These are phyloP conservation scores for Drosophila equinoxialis DNA, from an alignment of 1,140 invertebrate genomes.

Conservation along the genomic window DNA sequence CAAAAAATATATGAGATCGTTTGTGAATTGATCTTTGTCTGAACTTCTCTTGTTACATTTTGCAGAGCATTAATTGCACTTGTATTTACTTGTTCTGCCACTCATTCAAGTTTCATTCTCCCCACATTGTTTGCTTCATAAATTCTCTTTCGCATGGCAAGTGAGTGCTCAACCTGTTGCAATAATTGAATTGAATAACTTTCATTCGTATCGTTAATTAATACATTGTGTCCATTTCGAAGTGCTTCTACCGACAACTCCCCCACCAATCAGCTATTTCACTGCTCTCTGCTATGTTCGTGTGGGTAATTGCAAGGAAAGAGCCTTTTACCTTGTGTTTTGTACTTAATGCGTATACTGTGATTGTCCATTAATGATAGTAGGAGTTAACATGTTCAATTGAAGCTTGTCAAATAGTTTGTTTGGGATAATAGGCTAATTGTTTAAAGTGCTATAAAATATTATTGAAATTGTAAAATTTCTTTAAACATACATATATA, in stretches of 20 bases:
- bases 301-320: constrained; percentile 6
- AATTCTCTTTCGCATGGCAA: background rate
- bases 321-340: constrained; percentile 2
- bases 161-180: constrained; percentile 26
- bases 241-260: background rate
- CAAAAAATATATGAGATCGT: no score
- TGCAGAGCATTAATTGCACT: background rate
- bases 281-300: constrained; percentile 32
- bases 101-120: background rate
- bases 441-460: background rate
- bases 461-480: no score
- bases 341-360: constrained; percentile 45
- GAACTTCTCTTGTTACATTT: no score
- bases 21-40: no score
- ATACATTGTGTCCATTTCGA: constrained; percentile 50
- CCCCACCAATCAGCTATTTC: constrained; percentile 12
- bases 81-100: constrained; percentile 3
- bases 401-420: constrained; percentile 36
- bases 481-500: no score
- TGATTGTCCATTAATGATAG: constrained; percentile 45
- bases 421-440: background rate
- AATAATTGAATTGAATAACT: constrained; percentile 42
- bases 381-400: constrained; percentile 4
- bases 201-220: constrained; percentile 39
- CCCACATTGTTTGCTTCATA: background rate